phyloP scores from a whole-genome alignment of 2,113 vertebrate species.

The Neodon shergylaensis region DNA sequence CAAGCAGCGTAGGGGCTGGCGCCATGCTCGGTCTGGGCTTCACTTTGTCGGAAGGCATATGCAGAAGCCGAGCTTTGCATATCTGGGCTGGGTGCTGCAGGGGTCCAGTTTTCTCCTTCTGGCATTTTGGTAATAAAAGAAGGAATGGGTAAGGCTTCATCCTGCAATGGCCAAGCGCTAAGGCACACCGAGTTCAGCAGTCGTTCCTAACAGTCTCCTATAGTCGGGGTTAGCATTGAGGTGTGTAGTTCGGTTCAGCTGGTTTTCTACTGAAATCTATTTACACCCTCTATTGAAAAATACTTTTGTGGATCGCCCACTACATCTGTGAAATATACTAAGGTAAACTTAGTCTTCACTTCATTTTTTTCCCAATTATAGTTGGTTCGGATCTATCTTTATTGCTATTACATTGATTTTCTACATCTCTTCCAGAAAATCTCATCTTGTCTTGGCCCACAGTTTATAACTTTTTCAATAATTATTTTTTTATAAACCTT shows the following conservation, averaged over 20 bases:
- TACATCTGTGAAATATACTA: not conserved
- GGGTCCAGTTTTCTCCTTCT: not conserved
- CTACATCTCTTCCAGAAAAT: not conserved
- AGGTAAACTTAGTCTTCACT: not conserved
- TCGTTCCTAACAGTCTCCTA: not conserved
- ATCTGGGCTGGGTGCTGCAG: not conserved
- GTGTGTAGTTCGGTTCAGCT: not conserved
- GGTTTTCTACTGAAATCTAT: not conserved
- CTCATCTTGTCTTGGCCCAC: not conserved
- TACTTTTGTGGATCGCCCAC: not conserved
- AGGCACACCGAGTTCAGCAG: not conserved
- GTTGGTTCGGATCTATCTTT: not conserved
- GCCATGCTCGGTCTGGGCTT: not conserved
- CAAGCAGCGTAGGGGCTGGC: not conserved
- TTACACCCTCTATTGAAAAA: not conserved
- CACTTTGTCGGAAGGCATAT: not conserved
- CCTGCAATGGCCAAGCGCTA: not conserved
- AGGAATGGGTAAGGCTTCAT: not conserved
- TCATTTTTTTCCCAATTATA: not conserved
- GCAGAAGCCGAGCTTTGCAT: not conserved
- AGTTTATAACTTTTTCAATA: slow-evolving; percentile 33
- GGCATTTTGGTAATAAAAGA: slow-evolving; percentile 24
- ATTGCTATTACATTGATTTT: not conserved
- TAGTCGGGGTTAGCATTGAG: not conserved
- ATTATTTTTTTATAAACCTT: not conserved